Percentiles rank a stretch among this genome's conserved stretches.
phyloP scores from a whole-genome alignment of 30 jellyfish, hydroid and myxozoan genomes.

The Morbakka virulenta region DNA sequence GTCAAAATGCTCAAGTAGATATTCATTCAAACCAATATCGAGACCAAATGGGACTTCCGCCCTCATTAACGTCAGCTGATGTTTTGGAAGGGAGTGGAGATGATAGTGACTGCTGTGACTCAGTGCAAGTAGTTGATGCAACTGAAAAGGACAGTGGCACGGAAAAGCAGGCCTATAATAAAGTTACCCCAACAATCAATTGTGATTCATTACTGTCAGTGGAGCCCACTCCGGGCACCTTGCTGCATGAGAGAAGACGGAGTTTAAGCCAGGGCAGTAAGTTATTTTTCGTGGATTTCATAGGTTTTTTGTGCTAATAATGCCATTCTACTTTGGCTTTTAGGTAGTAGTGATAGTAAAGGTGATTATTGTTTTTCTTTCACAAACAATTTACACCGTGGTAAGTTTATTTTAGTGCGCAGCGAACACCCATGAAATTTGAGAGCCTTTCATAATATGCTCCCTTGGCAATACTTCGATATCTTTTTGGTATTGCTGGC shows the following conservation, averaged over 20 bases:
- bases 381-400: too few species aligned
- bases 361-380: too few species aligned
- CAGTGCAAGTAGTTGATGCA: slow-evolving; percentile 55
- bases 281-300: background rate
- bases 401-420: too few species aligned
- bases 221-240: background rate
- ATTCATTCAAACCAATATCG: slow-evolving; percentile 60
- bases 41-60: slow-evolving; percentile 41
- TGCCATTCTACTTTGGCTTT: too few species aligned
- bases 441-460: too few species aligned
- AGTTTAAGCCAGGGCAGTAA: slow-evolving; percentile 82
- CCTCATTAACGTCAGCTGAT: slow-evolving; percentile 43
- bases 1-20: slow-evolving; percentile 68
- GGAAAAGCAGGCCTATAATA: slow-evolving; percentile 39
- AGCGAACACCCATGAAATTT: too few species aligned
- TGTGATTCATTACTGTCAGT: too few species aligned
- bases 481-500: too few species aligned
- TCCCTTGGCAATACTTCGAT: too few species aligned
- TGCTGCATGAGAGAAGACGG: slow-evolving; percentile 45
- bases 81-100: slow-evolving; percentile 22
- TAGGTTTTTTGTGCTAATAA: too few species aligned
- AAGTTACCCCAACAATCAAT: slow-evolving; percentile 7
- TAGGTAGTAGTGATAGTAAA: too few species aligned
- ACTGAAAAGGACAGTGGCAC: slow-evolving; percentile 68
- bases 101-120: too few species aligned